Conservation (phyloP, 2,888 invertebrate genomes). For the Coelopa pilipes region DNA sequence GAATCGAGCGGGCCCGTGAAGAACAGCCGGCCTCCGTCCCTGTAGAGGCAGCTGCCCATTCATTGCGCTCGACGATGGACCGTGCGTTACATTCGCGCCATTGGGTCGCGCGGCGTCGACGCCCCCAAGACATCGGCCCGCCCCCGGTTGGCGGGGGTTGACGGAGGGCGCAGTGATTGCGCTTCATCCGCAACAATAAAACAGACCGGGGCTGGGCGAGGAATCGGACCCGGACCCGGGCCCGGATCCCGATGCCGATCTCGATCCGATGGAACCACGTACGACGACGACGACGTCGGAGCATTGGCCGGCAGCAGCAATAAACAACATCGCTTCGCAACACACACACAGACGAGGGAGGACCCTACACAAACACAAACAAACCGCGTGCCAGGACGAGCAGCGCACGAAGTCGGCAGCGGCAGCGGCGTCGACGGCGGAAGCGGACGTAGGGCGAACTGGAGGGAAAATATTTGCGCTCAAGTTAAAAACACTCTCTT, state of each 20-base stretch:
- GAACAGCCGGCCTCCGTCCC: too few species aligned
- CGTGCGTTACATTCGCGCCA: slow-evolving; percentile 15
- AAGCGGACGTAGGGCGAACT: background rate
- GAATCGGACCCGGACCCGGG: background rate
- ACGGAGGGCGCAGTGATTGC: slow-evolving; percentile 54
- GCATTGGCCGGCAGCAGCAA: slow-evolving; percentile 50
- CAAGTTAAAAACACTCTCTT: slow-evolving; percentile 23
- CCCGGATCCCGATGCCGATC: too few species aligned
- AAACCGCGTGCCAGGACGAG: background rate
- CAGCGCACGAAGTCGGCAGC: slow-evolving; percentile 46
- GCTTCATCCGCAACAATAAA: slow-evolving; percentile 62
- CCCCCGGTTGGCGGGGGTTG: background rate
- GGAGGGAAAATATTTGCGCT: slow-evolving; percentile 38
- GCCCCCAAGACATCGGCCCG: too few species aligned
- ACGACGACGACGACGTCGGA: slow-evolving; percentile 49
- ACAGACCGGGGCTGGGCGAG: slow-evolving; percentile 51
- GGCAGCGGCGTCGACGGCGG: slow-evolving; percentile 32
- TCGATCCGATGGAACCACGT: slow-evolving; percentile 55
- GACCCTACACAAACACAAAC: slow-evolving; percentile 5
- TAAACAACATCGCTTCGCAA: slow-evolving; percentile 22
- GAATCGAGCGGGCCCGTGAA: too few species aligned
- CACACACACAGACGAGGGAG: background rate
- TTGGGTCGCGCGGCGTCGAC: slow-evolving; percentile 17
- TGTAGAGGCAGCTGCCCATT: too few species aligned
- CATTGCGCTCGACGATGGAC: background rate